Percentiles rank a stretch among this genome's conserved stretches.
phyloP scores from a whole-genome alignment of 2,888 invertebrate species.

The Sphaerophoria taeniata region DNA sequence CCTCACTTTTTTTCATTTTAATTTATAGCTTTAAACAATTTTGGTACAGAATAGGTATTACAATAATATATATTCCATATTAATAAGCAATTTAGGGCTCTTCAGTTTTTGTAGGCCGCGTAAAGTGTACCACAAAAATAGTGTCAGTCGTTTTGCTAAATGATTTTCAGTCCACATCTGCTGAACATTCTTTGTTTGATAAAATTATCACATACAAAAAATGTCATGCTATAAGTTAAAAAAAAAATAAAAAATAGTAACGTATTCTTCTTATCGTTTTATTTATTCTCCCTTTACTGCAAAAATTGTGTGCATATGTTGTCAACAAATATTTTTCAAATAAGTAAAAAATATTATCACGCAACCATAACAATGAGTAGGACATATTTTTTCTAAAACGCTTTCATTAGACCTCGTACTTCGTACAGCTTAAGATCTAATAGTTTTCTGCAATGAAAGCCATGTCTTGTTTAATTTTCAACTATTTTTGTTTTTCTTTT shows the following conservation, averaged over 20 bases:
- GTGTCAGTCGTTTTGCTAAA: neutral
- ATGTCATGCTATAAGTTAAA: neutral
- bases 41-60: no score
- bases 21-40: no score
- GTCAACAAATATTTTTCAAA: neutral
- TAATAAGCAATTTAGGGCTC: no score
- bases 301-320: neutral
- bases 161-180: neutral
- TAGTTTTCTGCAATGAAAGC: neutral
- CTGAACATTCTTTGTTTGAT: neutral
- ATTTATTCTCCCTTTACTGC: neutral
- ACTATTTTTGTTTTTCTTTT: constrained; percentile 13
- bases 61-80: no score
- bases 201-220: neutral
- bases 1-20: no score
- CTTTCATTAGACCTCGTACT: neutral
- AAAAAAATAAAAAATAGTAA: neutral
- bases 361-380: neutral
- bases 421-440: neutral
- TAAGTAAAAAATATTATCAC: neutral
- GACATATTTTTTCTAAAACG: neutral
- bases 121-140: no score
- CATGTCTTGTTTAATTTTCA: neutral
- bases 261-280: neutral
- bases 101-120: no score